phyloP scores from a whole-genome alignment of 1,140 invertebrate species.

The Wiebesia pumilae region DNA sequence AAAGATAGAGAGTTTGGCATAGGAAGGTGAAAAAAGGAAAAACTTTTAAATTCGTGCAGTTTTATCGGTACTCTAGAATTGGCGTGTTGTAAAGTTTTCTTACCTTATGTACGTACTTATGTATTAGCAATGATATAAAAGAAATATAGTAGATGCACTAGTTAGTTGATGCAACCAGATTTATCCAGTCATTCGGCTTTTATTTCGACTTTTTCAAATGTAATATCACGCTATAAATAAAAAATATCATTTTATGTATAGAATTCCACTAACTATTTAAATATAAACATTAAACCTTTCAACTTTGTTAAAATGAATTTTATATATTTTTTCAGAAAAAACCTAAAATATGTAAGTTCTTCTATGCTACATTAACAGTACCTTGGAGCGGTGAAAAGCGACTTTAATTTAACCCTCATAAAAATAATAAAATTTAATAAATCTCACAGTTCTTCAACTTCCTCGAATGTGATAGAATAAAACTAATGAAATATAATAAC shows the following conservation, averaged over 20 bases:
- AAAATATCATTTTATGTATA: too few species aligned
- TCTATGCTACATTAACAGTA: too few species aligned
- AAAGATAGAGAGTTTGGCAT: slow-evolving; percentile 1
- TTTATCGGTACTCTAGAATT: slow-evolving; percentile 22
- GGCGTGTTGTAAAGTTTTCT: slow-evolving; percentile 32
- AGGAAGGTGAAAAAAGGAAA: slow-evolving; percentile 2
- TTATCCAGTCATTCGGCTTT: neutral
- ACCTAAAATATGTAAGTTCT: too few species aligned
- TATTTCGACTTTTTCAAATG: too few species aligned
- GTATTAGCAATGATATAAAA: neutral
- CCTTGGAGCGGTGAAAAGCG: too few species aligned
- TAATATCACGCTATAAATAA: too few species aligned
- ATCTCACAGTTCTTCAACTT: neutral
- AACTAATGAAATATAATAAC: neutral
- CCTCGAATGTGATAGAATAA: neutral
- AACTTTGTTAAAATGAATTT: too few species aligned
- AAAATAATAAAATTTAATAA: too few species aligned
- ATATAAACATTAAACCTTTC: too few species aligned
- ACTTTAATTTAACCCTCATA: too few species aligned
- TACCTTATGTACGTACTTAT: neutral
- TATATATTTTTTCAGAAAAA: too few species aligned
- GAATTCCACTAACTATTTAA: too few species aligned
- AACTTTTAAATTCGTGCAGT: slow-evolving; percentile 1
- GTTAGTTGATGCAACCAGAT: neutral
- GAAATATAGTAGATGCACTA: neutral